A percentile compares a stretch with the other conserved stretches of the same genome.
Conservation (phyloP, 2,888 invertebrate species). For the Nymphalis polychloros region DNA sequence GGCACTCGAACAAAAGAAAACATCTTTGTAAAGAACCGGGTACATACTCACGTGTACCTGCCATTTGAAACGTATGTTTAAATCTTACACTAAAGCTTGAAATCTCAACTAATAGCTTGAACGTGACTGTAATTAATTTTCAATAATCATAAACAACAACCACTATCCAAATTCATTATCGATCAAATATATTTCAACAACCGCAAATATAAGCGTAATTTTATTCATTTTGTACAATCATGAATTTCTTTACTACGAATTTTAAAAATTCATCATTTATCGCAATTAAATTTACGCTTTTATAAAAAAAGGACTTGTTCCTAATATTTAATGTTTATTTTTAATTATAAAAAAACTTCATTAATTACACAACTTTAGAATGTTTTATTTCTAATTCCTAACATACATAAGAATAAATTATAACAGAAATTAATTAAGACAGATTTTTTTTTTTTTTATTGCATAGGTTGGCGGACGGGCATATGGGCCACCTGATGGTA, state of each 20-base stretch:
- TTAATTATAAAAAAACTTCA: background rate
- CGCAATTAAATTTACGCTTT: too few relatives aligned
- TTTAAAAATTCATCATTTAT: too few relatives aligned
- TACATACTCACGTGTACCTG: conserved; percentile 55
- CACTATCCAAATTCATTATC: background rate
- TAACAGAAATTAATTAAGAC: background rate
- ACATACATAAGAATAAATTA: background rate
- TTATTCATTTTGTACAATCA: too few relatives aligned
- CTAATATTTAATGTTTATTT: background rate
- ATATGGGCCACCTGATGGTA: too few relatives aligned
- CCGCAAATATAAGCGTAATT: too few relatives aligned
- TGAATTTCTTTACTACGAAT: too few relatives aligned
- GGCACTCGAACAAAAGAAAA: conserved; percentile 70
- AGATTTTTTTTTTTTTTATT: background rate
- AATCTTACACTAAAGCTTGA: conserved; percentile 10
- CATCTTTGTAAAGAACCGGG: conserved; percentile 51
- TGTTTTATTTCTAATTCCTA: background rate
- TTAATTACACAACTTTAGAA: background rate
- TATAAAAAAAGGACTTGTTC: too few relatives aligned
- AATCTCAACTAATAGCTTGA: too few relatives aligned
- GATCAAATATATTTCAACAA: too few relatives aligned
- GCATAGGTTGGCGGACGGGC: too few relatives aligned
- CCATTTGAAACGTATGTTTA: conserved; percentile 18
- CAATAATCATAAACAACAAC: background rate
- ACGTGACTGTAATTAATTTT: background rate